Base-by-base conservation (phyloP, 2,888 invertebrate genomes). In the Octodonta nipae region DNA sequence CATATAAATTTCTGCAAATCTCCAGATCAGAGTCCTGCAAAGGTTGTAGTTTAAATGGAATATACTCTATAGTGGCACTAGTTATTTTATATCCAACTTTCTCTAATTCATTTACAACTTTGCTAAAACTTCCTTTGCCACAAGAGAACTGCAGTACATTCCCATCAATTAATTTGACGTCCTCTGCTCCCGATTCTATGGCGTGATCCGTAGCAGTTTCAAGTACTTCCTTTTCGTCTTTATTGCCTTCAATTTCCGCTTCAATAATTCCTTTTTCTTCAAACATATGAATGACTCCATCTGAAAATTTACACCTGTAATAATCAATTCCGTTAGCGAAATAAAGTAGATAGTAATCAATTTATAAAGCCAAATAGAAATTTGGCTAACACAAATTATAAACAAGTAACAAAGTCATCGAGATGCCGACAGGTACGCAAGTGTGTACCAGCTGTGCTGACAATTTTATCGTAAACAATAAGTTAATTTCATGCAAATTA, bases 171-270 rank as follows among this genome's bases (percentile, higher is more conserved):
- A 71, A 51, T 46, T 65, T 64, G 3, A 79, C 74, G 39, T 81
- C 80, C 56, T 79, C 77, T 1, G 78, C 78, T 1, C 74, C 77
- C 12, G 65, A 64, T 43, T 69, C 67, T 41, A 82, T 80, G 0
- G 80, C 82, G 60, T 75, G 69, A 14, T 73, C 74, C 1, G 70
- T 68, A 2, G 71, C 73, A 22, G 57, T 48, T 42, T 78, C 75
- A 15, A 72, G 51, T 26, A 66, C 43, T 28, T 58, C 60, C n/a
- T 58, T 50, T 13, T 46, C 34, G 11, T 49, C 41, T 3, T 29
- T 15, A 5, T 45, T 41, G 24, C 35, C 33, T 14, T 38, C 22
- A 2, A 57, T 55, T 30, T 60, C 58, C 0, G 70, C 65, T 41
- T 68, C 59, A 12, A 81, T 62, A 1, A 71, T 54, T 1, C 78